Evolutionary conservation across 2,113 vertebrate genomes (phyloP).

Genomic region (Crotalus horridus): DNA sequence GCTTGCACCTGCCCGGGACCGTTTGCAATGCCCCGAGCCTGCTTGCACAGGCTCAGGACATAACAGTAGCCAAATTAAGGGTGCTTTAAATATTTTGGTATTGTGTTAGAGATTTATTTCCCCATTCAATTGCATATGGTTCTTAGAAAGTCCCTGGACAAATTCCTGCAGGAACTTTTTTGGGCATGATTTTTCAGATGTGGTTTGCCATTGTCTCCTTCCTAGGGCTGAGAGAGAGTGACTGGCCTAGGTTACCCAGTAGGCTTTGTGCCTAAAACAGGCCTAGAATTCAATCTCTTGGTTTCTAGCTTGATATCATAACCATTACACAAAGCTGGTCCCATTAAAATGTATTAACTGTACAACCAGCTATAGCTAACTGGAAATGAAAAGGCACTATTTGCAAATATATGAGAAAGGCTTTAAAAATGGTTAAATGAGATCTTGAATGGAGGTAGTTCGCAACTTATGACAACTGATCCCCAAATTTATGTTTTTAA

Average conservation of each 20-base stretch:
- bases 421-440: conserved; percentile 15
- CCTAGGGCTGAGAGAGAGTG: neutral
- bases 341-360: neutral
- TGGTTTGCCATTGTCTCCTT: neutral
- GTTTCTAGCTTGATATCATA: neutral
- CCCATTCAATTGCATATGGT: neutral
- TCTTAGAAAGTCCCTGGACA: neutral
- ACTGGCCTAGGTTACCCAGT: neutral
- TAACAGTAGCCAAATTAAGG: neutral
- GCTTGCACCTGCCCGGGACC: too few relatives aligned
- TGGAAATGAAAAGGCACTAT: neutral
- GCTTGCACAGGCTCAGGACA: too few relatives aligned
- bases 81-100: neutral
- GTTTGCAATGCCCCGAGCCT: too few relatives aligned
- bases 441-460: neutral
- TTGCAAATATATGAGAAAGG: neutral
- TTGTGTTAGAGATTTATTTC: neutral
- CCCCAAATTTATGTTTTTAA: neutral
- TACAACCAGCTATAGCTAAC: neutral
- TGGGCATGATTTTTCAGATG: neutral
- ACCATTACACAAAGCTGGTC: neutral
- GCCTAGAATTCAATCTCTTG: neutral
- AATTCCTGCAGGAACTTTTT: neutral
- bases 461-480: neutral
- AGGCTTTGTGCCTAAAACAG: neutral